These are phyloP conservation scores for Lacerta viridis DNA, from an alignment of 2,797 vertebrate genomes.

Conservation along the genomic window DNA sequence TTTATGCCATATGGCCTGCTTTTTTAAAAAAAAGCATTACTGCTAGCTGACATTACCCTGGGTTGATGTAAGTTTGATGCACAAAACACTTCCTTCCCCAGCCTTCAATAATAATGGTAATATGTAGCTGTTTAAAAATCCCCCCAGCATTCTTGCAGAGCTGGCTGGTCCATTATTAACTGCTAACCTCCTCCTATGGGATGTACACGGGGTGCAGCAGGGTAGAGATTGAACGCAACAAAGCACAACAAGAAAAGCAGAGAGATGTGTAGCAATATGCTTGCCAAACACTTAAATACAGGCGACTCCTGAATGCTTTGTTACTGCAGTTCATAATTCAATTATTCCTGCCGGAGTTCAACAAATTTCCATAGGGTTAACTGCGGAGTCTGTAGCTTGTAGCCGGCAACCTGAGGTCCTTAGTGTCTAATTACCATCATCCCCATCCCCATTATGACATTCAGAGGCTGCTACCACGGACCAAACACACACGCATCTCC, in stretches of 20 bases:
- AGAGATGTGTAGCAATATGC: no score
- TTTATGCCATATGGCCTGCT: slow-evolving; percentile 32
- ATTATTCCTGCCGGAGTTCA: no score
- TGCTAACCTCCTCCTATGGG: background rate
- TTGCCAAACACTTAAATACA: no score
- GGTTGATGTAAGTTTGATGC: background rate
- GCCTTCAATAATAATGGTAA: background rate
- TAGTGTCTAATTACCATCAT: background rate
- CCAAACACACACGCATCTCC: background rate
- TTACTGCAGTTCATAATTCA: no score
- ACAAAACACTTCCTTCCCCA: background rate
- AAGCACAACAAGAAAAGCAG: background rate
- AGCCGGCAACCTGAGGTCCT: background rate
- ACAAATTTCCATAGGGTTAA: background rate
- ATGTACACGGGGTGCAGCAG: background rate
- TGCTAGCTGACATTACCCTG: background rate
- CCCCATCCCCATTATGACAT: background rate
- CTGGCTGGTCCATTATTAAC: background rate
- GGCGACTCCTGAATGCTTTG: background rate
- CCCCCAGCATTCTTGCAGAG: background rate
- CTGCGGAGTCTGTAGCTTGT: background rate
- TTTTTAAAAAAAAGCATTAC: slow-evolving; percentile 34
- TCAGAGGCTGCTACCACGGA: background rate
- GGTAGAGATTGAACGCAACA: background rate
- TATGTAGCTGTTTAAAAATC: background rate